Evolutionary conservation across 2,113 vertebrate species (phyloP).

Genomic region (Mesembrinibis cayennensis): DNA sequence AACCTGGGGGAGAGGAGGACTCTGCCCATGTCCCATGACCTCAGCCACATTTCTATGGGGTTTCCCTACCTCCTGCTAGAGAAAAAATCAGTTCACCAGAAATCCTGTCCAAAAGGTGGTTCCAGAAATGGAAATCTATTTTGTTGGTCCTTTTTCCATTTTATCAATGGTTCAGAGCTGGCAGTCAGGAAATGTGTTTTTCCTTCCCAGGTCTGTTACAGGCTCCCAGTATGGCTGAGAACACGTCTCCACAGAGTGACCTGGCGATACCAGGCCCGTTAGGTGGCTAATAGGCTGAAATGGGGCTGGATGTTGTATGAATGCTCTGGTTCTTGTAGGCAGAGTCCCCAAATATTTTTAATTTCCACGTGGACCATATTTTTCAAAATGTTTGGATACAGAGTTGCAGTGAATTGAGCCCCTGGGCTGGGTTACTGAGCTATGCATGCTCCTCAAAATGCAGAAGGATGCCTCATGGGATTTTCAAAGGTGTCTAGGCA

Average conservation of each 20-base stretch:
- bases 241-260: neutral
- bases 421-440: neutral
- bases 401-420: neutral
- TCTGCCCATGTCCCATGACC: neutral
- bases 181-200: neutral
- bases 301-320: neutral
- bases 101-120: neutral
- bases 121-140: neutral
- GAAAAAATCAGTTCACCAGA: neutral
- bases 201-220: neutral
- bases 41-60: neutral
- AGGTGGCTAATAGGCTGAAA: neutral
- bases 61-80: neutral
- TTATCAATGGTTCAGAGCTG: neutral
- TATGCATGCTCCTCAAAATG: neutral
- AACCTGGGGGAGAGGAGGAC: neutral
- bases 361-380: neutral
- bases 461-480: neutral
- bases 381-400: neutral
- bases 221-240: neutral
- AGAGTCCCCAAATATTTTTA: neutral
- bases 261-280: fast-evolving
- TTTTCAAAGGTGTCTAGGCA: neutral
- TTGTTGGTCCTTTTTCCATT: neutral
- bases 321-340: neutral